Conservation (phyloP, 2,888 invertebrate species). For the Drosophila anomelani region DNA sequence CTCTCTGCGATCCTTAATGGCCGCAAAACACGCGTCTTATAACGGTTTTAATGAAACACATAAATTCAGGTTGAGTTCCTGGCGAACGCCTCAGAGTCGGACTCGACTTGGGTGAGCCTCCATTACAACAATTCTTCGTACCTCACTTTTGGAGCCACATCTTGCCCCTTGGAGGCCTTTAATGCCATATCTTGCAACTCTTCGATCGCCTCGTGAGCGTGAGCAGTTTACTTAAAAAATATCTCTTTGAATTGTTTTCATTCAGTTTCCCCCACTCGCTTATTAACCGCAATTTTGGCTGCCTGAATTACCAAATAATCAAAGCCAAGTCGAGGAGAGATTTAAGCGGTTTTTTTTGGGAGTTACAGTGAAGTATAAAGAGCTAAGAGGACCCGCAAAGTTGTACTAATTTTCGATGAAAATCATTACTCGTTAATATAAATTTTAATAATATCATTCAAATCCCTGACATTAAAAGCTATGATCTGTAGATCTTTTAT, state of each 20-base stretch:
- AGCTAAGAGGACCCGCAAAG: neutral
- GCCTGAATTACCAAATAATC: constrained; percentile 37
- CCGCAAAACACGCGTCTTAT: constrained; percentile 69
- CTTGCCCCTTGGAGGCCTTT: neutral
- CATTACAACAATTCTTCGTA: constrained; percentile 32
- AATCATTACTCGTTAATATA: too few relatives aligned
- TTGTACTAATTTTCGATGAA: neutral
- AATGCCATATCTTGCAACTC: constrained; percentile 5
- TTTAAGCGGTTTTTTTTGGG: constrained; percentile 19
- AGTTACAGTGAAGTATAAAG: neutral
- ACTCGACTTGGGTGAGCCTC: constrained; percentile 64
- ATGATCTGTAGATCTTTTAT: too few relatives aligned
- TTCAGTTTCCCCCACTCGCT: constrained; percentile 24
- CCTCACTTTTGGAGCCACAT: neutral
- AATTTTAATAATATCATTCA: too few relatives aligned
- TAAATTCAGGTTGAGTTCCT: constrained; percentile 70
- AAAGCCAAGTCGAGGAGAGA: constrained; percentile 41
- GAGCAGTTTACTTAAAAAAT: constrained; percentile 59
- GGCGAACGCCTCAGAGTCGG: constrained; percentile 22
- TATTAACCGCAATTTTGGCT: constrained; percentile 43
- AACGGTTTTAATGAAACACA: constrained; percentile 79
- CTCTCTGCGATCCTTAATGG: constrained; percentile 62
- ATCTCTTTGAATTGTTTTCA: constrained; percentile 37
- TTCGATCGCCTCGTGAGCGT: constrained; percentile 54
- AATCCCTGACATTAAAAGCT: too few relatives aligned